These are phyloP conservation scores for Sciurus niger DNA, from an alignment of 2,113 vertebrate genomes.

Conservation along the genomic window DNA sequence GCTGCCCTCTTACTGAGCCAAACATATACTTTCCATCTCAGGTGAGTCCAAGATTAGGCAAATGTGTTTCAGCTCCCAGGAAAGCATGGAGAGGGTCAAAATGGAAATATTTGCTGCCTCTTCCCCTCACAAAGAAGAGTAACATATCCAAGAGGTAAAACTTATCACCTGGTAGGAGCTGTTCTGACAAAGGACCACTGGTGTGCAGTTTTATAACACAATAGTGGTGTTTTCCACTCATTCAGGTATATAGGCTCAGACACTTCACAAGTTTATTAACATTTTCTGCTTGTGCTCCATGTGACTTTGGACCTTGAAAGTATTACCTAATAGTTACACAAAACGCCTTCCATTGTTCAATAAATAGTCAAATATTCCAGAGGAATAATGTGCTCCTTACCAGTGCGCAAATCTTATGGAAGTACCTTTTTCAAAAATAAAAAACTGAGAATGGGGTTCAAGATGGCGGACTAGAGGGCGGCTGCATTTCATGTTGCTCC, in stretches of 20 bases:
- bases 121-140: background rate
- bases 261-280: background rate
- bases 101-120: background rate
- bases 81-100: background rate
- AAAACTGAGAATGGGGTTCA: too few relatives aligned
- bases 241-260: background rate
- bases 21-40: background rate
- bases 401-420: slow-evolving; percentile 36
- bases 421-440: slow-evolving; percentile 62
- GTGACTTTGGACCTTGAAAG: background rate
- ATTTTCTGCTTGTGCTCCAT: background rate
- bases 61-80: background rate
- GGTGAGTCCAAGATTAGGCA: background rate
- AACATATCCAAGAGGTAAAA: background rate
- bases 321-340: background rate
- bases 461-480: too few relatives aligned
- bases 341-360: background rate
- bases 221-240: background rate
- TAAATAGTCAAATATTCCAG: slow-evolving; percentile 42
- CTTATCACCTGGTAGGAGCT: background rate
- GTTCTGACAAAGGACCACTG: background rate
- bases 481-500: too few relatives aligned
- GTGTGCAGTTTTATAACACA: background rate
- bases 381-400: slow-evolving; percentile 47
- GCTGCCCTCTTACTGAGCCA: background rate